A percentile compares a stretch with the other conserved stretches of the same genome.
These are phyloP conservation scores for Lemur catta DNA, from an alignment of 2,797 vertebrate species.

Conservation along the genomic window DNA sequence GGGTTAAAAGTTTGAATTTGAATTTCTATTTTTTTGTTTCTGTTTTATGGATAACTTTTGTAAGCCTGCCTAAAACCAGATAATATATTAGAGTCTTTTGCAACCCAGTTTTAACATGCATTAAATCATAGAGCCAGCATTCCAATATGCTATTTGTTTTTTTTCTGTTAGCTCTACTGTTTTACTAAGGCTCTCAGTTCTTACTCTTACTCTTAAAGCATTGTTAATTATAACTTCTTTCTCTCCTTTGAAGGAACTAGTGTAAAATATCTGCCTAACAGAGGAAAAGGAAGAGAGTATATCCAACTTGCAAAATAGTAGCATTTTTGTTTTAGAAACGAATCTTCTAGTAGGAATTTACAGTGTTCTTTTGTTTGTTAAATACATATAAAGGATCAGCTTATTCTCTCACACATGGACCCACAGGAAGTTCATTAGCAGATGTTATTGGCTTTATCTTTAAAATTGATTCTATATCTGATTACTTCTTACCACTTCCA, in stretches of 20 bases:
- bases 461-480: neutral
- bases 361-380: neutral
- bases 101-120: neutral
- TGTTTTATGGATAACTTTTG: slow-evolving; percentile 6
- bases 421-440: neutral
- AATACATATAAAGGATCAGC: neutral
- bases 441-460: neutral
- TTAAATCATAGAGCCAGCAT: neutral
- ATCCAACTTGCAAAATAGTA: neutral
- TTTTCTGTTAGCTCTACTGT: neutral
- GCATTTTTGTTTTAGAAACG: neutral
- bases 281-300: neutral
- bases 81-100: neutral
- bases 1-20: slow-evolving; percentile 47
- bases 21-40: slow-evolving; percentile 30
- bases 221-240: neutral
- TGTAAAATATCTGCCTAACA: neutral
- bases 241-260: neutral
- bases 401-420: neutral
- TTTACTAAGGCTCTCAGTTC: neutral
- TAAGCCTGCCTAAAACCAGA: neutral
- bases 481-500: neutral
- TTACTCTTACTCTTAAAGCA: neutral
- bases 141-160: neutral
- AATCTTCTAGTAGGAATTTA: neutral